Percentiles rank a stretch among this genome's conserved stretches.
These are phyloP conservation scores for Excalfactoria chinensis DNA, from an alignment of 2,113 vertebrate genomes.

Conservation along the genomic window DNA sequence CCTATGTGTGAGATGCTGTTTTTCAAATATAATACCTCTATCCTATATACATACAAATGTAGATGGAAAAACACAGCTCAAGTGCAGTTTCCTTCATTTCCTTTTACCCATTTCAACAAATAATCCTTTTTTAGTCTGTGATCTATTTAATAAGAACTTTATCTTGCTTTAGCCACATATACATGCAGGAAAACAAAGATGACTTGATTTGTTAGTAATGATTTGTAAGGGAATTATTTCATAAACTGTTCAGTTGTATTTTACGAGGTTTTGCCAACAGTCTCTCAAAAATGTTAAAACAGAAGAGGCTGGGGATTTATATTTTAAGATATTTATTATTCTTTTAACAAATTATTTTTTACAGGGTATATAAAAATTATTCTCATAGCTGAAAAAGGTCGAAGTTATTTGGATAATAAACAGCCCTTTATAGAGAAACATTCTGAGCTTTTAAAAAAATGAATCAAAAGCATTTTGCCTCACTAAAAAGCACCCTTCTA, in stretches of 20 bases:
- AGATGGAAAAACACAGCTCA: neutral
- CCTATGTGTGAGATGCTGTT: neutral
- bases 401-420: neutral
- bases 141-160: neutral
- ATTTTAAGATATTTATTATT: neutral
- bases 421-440: constrained; percentile 15
- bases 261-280: neutral
- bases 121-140: neutral
- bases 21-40: neutral
- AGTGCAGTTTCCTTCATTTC: neutral
- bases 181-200: neutral
- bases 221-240: neutral
- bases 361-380: neutral
- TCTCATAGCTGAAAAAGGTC: constrained; percentile 1
- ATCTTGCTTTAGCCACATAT: neutral
- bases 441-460: neutral
- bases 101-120: neutral
- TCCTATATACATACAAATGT: neutral
- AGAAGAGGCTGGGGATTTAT: neutral
- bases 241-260: neutral
- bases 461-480: neutral
- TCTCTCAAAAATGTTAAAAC: neutral
- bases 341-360: neutral
- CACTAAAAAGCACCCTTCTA: neutral
- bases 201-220: neutral